A percentile compares a stretch with the other conserved stretches of the same genome.
Evolutionary conservation across 2,113 vertebrate species (phyloP).

Genomic region (Heterotis niloticus): DNA sequence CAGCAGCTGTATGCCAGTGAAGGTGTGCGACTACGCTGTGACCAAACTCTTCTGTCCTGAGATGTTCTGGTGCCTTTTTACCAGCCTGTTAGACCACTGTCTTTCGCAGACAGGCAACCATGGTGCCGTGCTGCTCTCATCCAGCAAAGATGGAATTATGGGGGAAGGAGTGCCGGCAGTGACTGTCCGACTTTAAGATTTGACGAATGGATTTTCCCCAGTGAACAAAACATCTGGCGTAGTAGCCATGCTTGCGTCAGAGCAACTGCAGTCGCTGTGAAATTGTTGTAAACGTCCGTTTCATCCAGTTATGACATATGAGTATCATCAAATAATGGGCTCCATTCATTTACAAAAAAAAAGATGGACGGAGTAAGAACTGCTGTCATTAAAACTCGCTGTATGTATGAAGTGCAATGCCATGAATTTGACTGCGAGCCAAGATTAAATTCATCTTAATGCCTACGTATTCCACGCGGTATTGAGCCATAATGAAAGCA

Average conservation of each 20-base stretch:
- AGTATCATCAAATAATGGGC: constrained; percentile 22
- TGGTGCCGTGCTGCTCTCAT: neutral
- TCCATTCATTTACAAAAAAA: constrained; percentile 17
- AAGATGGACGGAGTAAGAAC: neutral
- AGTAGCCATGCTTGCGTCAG: neutral
- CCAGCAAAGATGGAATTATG: neutral
- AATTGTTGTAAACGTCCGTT: constrained; percentile 13
- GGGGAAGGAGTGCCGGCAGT: neutral
- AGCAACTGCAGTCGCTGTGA: neutral
- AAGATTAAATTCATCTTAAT: constrained; percentile 12
- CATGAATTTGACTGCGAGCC: neutral
- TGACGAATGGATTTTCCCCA: constrained; percentile 30
- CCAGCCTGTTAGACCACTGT: too few relatives aligned
- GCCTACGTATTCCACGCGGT: neutral
- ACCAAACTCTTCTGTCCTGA: too few relatives aligned
- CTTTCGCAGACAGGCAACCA: too few relatives aligned
- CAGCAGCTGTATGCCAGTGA: too few relatives aligned
- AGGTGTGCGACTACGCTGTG: too few relatives aligned
- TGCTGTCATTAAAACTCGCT: constrained; percentile 5
- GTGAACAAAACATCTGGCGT: constrained; percentile 15
- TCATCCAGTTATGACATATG: constrained; percentile 6
- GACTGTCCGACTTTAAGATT: neutral
- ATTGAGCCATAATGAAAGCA: neutral
- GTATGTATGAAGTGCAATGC: neutral
- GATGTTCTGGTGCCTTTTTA: too few relatives aligned